These are phyloP conservation scores for Euura lappo DNA, from an alignment of 1,140 invertebrate species.

Conservation along the genomic window DNA sequence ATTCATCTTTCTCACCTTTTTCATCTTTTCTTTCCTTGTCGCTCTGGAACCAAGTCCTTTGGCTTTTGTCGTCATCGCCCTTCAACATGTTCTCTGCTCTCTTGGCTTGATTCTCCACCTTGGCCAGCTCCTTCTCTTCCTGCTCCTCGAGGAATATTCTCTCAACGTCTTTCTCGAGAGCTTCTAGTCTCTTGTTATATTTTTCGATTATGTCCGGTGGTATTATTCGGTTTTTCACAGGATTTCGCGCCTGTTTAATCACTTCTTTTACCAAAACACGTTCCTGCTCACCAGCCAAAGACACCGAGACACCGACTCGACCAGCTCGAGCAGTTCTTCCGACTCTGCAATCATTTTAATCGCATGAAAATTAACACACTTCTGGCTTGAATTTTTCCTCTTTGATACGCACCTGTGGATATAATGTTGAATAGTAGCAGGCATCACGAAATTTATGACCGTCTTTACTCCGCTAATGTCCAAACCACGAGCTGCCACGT, in stretches of 20 bases:
- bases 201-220: slow-evolving; percentile 89
- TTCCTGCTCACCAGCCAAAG: slow-evolving; percentile 92
- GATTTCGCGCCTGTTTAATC: slow-evolving; percentile 83
- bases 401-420: slow-evolving; percentile 76
- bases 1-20: slow-evolving; percentile 61
- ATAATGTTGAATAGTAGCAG: slow-evolving; percentile 92
- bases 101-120: slow-evolving; percentile 85
- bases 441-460: slow-evolving; percentile 97
- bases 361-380: neutral
- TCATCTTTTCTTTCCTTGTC: slow-evolving; percentile 80
- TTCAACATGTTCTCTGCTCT: slow-evolving; percentile 79
- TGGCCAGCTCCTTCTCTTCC: slow-evolving; percentile 81
- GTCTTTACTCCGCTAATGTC: slow-evolving; percentile 97
- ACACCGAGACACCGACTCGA: slow-evolving; percentile 87
- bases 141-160: slow-evolving; percentile 84
- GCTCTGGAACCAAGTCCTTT: slow-evolving; percentile 88
- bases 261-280: slow-evolving; percentile 90
- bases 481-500: slow-evolving; percentile 94
- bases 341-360: slow-evolving; percentile 63
- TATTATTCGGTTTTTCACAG: slow-evolving; percentile 87
- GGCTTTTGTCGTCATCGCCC: slow-evolving; percentile 47
- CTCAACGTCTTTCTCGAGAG: slow-evolving; percentile 79
- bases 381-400: neutral
- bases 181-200: slow-evolving; percentile 76
- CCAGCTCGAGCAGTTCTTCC: slow-evolving; percentile 95